Conservation (phyloP, 2,888 invertebrate genomes). For the Habroteleia sp. region DNA sequence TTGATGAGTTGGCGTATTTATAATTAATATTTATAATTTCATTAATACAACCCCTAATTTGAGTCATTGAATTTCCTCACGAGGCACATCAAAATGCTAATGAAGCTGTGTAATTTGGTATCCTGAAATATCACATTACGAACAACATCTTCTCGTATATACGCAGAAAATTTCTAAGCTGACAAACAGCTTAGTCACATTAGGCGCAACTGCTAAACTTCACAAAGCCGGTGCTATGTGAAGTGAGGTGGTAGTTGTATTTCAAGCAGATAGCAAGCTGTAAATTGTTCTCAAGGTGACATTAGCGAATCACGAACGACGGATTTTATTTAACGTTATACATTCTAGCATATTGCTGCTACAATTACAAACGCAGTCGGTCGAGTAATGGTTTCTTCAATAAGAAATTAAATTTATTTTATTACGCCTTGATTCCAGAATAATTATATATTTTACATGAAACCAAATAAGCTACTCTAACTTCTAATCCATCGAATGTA, state of each 20-base stretch:
- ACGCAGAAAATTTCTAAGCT: conserved; percentile 43
- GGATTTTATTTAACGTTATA: conserved; percentile 41
- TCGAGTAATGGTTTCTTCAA: conserved; percentile 68
- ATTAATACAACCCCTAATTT: conserved; percentile 16
- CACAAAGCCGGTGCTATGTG: conserved; percentile 45
- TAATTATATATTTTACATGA: too few relatives aligned
- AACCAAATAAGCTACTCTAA: too few relatives aligned
- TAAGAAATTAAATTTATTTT: conserved; percentile 63
- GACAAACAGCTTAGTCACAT: conserved; percentile 53
- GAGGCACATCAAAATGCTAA: conserved; percentile 39
- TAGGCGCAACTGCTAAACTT: conserved; percentile 53
- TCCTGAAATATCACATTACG: conserved; percentile 37
- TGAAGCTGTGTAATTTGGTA: conserved; percentile 29
- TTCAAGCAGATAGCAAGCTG: conserved; percentile 49
- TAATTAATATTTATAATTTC: conserved; percentile 19
- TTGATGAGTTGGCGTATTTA: too few relatives aligned
- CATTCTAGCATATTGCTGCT: conserved; percentile 14
- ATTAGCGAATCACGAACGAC: conserved; percentile 36
- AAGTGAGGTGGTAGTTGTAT: conserved; percentile 26
- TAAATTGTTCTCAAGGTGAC: conserved; percentile 58
- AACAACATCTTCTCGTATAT: conserved; percentile 15
- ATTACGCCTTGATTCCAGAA: conserved; percentile 8
- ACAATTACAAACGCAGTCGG: conserved; percentile 48
- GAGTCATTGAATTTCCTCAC: conserved; percentile 13
- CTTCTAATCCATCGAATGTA: too few relatives aligned